Percentiles rank a stretch among this genome's conserved stretches.
phyloP scores from a whole-genome alignment of 2,888 invertebrate genomes.

The Orthosia gracilis region DNA sequence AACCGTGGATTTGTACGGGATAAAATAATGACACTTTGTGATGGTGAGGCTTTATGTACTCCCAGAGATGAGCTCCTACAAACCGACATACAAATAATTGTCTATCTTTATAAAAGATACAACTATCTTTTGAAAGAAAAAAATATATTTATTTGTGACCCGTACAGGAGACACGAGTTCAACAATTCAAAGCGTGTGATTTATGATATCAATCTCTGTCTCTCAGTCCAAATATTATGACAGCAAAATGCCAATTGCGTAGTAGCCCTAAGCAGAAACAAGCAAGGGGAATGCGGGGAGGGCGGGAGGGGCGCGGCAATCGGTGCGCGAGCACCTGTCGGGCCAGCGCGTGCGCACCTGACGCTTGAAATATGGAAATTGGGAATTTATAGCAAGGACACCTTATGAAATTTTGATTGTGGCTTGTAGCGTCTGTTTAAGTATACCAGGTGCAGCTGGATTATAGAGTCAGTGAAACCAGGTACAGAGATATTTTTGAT shows the following conservation, averaged over 20 bases:
- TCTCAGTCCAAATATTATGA: conserved; percentile 16
- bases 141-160: too few relatives aligned
- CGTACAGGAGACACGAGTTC: too few relatives aligned
- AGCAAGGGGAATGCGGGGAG: conserved; percentile 46
- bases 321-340: conserved; percentile 71
- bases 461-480: conserved; percentile 12
- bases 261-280: conserved; percentile 61
- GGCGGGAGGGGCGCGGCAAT: conserved; percentile 58
- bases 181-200: conserved; percentile 2
- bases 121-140: too few relatives aligned
- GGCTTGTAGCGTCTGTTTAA: conserved; percentile 43
- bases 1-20: too few relatives aligned
- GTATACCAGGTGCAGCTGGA: conserved; percentile 29
- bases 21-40: too few relatives aligned
- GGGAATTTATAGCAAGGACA: conserved; percentile 67
- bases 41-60: too few relatives aligned
- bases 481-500: conserved; percentile 29
- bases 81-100: too few relatives aligned
- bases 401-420: conserved; percentile 50
- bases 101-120: too few relatives aligned
- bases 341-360: conserved; percentile 75
- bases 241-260: conserved; percentile 42
- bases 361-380: conserved; percentile 72
- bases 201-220: background rate
- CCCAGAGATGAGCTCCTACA: too few relatives aligned